Conservation (phyloP, 2,888 invertebrate species). For the Ennomos quercinarius region DNA sequence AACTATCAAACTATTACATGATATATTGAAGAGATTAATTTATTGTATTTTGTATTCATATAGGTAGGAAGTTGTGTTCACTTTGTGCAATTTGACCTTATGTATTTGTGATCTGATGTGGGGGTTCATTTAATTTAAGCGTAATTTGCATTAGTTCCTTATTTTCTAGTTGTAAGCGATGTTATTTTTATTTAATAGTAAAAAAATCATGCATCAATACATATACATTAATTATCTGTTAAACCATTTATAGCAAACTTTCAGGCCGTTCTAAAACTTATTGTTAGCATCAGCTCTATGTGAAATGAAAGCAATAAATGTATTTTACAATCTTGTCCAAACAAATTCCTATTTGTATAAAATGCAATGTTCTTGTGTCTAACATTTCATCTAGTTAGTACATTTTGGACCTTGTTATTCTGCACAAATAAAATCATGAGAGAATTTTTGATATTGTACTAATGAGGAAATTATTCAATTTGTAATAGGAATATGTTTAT, state of each 20-base stretch:
- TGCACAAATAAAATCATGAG: conserved; percentile 67
- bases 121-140: conserved; percentile 76
- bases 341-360: conserved; percentile 56
- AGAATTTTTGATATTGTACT: conserved; percentile 63
- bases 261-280: conserved; percentile 57
- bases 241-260: conserved; percentile 49
- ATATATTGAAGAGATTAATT: conserved; percentile 80
- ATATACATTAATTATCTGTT: conserved; percentile 24
- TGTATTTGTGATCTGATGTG: conserved; percentile 83
- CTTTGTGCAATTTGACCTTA: conserved; percentile 76
- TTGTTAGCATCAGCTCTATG: conserved; percentile 76
- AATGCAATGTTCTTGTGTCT: conserved; percentile 44
- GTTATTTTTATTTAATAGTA: conserved; percentile 60
- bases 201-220: conserved; percentile 50
- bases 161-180: conserved; percentile 75
- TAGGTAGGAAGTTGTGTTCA: conserved; percentile 76
- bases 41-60: conserved; percentile 72
- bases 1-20: conserved; percentile 59
- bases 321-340: conserved; percentile 47
- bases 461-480: conserved; percentile 52
- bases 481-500: conserved; percentile 65
- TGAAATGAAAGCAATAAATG: conserved; percentile 65
- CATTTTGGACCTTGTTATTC: conserved; percentile 42
- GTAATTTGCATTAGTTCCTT: conserved; percentile 83
- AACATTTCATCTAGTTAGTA: conserved; percentile 29